Percentiles rank a stretch among this genome's conserved stretches.
These are phyloP conservation scores for Dasypogon diadema DNA, from an alignment of 2,888 invertebrate genomes.

Conservation along the genomic window DNA sequence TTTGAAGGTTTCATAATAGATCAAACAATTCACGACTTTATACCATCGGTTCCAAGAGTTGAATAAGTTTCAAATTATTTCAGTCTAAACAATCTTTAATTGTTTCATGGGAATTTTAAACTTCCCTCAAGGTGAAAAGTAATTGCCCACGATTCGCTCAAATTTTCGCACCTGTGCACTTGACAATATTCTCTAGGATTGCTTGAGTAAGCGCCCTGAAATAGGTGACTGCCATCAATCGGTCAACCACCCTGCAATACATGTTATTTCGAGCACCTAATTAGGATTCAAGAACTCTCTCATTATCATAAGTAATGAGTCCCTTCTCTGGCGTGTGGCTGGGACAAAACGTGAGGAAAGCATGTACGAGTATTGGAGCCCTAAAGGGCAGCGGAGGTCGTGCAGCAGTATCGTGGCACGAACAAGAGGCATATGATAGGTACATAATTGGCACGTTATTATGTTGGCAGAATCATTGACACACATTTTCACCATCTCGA, in stretches of 20 bases:
- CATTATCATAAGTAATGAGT: constrained; percentile 37
- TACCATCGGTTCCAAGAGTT: no score
- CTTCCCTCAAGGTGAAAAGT: no score
- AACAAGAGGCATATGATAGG: constrained; percentile 21
- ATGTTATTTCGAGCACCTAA: background rate
- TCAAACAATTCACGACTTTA: no score
- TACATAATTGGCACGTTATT: constrained; percentile 25
- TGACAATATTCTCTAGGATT: no score
- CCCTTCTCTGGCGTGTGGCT: background rate
- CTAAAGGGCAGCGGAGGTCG: background rate
- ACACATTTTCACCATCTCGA: constrained; percentile 22
- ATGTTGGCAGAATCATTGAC: constrained; percentile 45
- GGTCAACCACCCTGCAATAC: constrained; percentile 7
- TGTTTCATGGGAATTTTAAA: no score
- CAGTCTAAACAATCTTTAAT: no score
- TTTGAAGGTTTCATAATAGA: no score
- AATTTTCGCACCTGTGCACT: no score
- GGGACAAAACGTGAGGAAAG: background rate
- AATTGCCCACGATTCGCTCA: no score
- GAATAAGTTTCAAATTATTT: no score
- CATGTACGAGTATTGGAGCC: background rate
- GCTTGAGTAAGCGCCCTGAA: no score
- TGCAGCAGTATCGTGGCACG: background rate
- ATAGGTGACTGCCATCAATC: background rate
- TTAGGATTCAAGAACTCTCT: constrained; percentile 18